Evolutionary conservation across 1,140 invertebrate genomes (phyloP).

Genomic region (Myzus persicae): DNA sequence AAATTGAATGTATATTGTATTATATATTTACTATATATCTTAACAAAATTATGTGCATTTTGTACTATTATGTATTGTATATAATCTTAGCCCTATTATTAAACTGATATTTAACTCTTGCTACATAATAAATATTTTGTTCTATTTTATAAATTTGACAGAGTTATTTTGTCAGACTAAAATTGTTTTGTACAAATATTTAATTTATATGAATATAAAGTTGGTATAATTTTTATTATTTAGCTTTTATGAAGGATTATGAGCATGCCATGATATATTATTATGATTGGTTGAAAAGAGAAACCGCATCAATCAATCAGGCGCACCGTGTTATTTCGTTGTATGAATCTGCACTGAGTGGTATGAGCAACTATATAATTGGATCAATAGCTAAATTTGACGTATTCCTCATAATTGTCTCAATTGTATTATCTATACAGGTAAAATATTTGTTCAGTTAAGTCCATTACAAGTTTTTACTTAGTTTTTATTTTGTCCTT

Average conservation of each 20-base stretch:
- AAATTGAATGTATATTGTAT: neutral
- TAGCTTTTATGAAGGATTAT: constrained; percentile 20
- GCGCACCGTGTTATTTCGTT: neutral
- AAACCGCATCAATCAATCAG: neutral
- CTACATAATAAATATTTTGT: neutral
- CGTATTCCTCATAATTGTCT: constrained; percentile 35
- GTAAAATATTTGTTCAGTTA: neutral
- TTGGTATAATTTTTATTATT: neutral
- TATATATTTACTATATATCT: neutral
- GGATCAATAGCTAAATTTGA: constrained; percentile 52
- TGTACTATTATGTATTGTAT: neutral
- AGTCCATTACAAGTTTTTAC: neutral
- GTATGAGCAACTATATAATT: constrained; percentile 31
- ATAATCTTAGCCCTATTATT: neutral
- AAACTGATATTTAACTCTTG: neutral
- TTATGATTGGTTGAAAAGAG: constrained; percentile 38
- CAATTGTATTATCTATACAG: constrained; percentile 47
- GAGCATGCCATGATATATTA: neutral
- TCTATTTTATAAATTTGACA: neutral
- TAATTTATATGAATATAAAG: neutral
- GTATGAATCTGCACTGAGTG: constrained; percentile 30
- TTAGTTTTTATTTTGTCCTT: too few relatives aligned
- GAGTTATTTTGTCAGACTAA: neutral
- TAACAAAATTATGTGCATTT: neutral
- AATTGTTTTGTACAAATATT: neutral